A percentile compares a stretch with the other conserved stretches of the same genome.
Conservation (phyloP, 2,113 vertebrate species). For the Urocolius indicus region DNA sequence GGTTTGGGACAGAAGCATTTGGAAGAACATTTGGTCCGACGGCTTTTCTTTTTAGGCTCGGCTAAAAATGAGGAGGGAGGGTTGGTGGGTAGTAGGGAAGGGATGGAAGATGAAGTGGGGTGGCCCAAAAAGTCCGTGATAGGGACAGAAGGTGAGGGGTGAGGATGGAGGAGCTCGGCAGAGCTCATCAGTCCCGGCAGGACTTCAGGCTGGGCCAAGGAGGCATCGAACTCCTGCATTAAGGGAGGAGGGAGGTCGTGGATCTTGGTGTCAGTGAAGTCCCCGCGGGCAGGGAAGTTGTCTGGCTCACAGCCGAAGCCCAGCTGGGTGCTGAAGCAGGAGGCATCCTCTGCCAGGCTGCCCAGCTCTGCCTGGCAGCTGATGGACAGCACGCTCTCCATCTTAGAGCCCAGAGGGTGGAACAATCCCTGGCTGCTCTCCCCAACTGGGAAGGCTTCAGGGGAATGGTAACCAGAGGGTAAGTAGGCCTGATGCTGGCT, state of each 20-base stretch:
- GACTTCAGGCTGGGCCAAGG: conserved; percentile 29
- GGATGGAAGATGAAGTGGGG: conserved; percentile 71
- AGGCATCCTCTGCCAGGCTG: conserved; percentile 23
- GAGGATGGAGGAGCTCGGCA: conserved; percentile 3
- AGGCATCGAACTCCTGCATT: conserved; percentile 24
- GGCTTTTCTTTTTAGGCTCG: conserved; percentile 80
- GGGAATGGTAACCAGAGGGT: conserved; percentile 77
- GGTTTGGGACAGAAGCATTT: conserved; percentile 88
- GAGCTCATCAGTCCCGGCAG: conserved; percentile 20
- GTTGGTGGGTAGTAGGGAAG: conserved; percentile 77
- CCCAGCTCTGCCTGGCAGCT: conserved; percentile 74
- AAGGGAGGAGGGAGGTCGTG: conserved; percentile 3
- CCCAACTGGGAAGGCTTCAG: conserved; percentile 33
- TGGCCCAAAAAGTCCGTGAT: conserved; percentile 80
- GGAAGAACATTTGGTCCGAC: conserved; percentile 85
- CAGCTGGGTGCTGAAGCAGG: conserved; percentile 56
- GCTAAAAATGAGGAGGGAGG: conserved; percentile 58
- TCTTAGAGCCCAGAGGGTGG: conserved; percentile 69
- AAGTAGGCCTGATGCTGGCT: conserved; percentile 79
- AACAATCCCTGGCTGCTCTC: conserved; percentile 66
- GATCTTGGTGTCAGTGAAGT: conserved; percentile 58
- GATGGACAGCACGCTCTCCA: conserved; percentile 73
- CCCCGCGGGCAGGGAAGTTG: conserved; percentile 7
- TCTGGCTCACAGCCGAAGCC: conserved; percentile 61
- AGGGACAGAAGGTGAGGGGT: conserved; percentile 62